Evolutionary conservation across 2,888 invertebrate genomes (phyloP).

Genomic region (Eulithis testata): DNA sequence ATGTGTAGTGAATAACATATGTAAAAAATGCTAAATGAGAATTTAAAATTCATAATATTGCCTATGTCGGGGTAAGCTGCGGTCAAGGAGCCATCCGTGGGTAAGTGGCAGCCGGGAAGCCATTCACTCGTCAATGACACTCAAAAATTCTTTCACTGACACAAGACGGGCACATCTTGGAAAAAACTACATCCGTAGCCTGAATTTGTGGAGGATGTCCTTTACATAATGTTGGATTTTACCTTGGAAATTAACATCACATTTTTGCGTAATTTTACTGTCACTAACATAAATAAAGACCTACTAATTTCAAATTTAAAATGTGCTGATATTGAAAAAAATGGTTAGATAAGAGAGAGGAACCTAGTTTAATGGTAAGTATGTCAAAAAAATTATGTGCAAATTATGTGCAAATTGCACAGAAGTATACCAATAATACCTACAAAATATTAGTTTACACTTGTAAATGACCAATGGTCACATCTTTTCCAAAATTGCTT

Average conservation of each 20-base stretch:
- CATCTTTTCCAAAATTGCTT: background rate
- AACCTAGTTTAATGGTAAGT: too few species aligned
- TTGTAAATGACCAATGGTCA: background rate
- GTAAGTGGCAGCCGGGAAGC: slow-evolving; percentile 69
- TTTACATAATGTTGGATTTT: slow-evolving; percentile 3
- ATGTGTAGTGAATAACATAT: slow-evolving; percentile 1
- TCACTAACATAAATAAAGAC: too few species aligned
- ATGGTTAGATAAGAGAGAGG: too few species aligned
- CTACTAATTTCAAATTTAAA: too few species aligned
- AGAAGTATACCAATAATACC: too few species aligned
- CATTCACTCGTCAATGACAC: slow-evolving; percentile 73
- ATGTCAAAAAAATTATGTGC: too few species aligned
- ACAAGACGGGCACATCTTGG: slow-evolving; percentile 49
- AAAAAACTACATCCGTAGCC: slow-evolving; percentile 24
- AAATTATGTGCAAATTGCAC: too few species aligned
- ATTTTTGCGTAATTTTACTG: background rate
- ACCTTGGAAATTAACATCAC: background rate
- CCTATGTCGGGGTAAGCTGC: slow-evolving; percentile 33
- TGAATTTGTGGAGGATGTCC: background rate
- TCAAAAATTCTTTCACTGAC: slow-evolving; percentile 78
- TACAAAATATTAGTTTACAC: background rate
- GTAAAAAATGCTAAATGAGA: slow-evolving; percentile 6
- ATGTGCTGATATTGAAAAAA: too few species aligned
- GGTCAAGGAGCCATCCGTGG: slow-evolving; percentile 69
- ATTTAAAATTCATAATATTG: slow-evolving; percentile 24